Evolutionary conservation across 2,113 vertebrate species (phyloP).

Genomic region (Sciurus niger): DNA sequence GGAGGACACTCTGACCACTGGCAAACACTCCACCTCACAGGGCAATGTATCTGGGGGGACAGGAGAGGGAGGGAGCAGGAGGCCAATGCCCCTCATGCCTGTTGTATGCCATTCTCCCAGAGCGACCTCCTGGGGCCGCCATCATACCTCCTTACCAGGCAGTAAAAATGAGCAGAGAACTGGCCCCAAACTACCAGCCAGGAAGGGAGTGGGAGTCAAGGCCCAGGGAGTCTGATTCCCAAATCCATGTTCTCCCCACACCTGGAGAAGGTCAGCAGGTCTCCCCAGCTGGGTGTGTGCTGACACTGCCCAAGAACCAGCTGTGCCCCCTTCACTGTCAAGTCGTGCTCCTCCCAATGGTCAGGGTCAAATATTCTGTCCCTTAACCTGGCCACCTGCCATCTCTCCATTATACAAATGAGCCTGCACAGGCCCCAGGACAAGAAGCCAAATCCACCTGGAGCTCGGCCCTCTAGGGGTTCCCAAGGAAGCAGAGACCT

Average conservation of each 20-base stretch:
- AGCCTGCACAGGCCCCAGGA: accelerated
- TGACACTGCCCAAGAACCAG: accelerated
- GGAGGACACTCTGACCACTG: not conserved
- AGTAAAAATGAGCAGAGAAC: not conserved
- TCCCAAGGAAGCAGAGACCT: not conserved
- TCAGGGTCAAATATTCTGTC: not conserved
- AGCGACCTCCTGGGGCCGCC: no score
- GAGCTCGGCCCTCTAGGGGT: not conserved
- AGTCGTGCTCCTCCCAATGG: accelerated
- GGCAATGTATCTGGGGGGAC: not conserved
- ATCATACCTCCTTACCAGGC: no score
- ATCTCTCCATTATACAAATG: accelerated
- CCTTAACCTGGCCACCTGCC: accelerated
- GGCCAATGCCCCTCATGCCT: accelerated
- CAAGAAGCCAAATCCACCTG: not conserved
- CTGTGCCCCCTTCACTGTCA: accelerated
- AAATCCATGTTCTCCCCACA: no score
- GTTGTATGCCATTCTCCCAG: accelerated
- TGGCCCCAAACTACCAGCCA: not conserved
- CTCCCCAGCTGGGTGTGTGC: not conserved
- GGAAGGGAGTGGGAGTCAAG: not conserved
- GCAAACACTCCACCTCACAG: accelerated
- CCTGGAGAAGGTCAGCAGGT: not conserved
- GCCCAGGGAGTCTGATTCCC: accelerated
- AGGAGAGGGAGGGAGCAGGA: not conserved